Percentiles rank a stretch among this genome's conserved stretches.
phyloP scores from a whole-genome alignment of 1,140 invertebrate species.

The Brachionus rotundiformis region DNA sequence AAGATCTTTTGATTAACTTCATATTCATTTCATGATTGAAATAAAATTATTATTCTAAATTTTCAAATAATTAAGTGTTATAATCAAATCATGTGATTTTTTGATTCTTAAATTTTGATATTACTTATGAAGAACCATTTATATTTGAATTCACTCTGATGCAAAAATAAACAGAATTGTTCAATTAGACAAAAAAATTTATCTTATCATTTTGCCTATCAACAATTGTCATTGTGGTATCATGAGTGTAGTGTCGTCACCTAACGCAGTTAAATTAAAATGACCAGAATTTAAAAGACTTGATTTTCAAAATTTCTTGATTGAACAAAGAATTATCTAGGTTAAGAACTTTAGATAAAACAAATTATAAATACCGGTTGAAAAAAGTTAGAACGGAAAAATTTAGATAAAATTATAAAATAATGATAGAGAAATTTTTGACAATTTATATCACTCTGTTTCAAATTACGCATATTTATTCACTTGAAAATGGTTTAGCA shows the following conservation, averaged over 20 bases:
- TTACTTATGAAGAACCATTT: neutral
- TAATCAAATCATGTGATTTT: neutral
- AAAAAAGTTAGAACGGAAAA: conserved; percentile 9
- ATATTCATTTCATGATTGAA: no score
- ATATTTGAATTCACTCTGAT: neutral
- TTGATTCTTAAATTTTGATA: neutral
- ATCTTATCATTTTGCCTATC: neutral
- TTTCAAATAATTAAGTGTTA: neutral
- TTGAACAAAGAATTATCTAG: neutral
- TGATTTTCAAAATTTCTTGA: neutral
- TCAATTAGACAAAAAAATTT: neutral
- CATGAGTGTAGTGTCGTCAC: neutral
- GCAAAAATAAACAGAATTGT: neutral
- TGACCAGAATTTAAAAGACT: neutral
- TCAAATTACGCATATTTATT: neutral
- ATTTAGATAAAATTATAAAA: conserved; percentile 27
- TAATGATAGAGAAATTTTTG: neutral
- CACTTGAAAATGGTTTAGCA: conserved; percentile 62
- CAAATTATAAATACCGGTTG: conserved; percentile 15
- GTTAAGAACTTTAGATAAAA: conserved; percentile 15
- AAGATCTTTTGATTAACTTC: no score
- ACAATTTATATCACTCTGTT: neutral
- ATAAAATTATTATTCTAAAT: neutral
- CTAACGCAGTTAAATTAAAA: neutral
- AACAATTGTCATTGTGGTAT: conserved; percentile 13